These are phyloP conservation scores for Aporrectodea caliginosa DNA, from an alignment of 1,140 invertebrate genomes.

Conservation along the genomic window DNA sequence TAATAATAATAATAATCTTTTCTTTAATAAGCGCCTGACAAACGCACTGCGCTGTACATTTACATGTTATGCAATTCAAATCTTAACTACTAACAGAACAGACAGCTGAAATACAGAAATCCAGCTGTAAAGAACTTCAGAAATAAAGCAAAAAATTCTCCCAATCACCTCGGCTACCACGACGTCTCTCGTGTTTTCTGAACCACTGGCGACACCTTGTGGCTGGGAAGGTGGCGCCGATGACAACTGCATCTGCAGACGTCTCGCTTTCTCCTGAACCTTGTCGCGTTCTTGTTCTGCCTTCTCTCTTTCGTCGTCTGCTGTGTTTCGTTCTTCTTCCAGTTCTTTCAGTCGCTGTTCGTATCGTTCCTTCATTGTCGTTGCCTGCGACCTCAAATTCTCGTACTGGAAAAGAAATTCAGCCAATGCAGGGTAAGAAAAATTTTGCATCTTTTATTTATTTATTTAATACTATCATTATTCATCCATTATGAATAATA, in stretches of 20 bases:
- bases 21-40: too few relatives aligned
- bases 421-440: constrained; percentile 2
- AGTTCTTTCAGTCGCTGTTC: constrained; percentile 48
- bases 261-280: constrained; percentile 31
- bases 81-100: too few relatives aligned
- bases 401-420: constrained; percentile 44
- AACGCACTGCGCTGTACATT: too few relatives aligned
- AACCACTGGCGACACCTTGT: constrained; percentile 12
- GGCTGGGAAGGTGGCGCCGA: constrained; percentile 5
- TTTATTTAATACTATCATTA: too few relatives aligned
- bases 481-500: background rate
- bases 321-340: constrained; percentile 38
- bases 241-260: constrained; percentile 29
- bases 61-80: too few relatives aligned
- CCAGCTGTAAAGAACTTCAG: too few relatives aligned
- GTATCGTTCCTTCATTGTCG: constrained; percentile 49
- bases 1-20: too few relatives aligned
- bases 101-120: too few relatives aligned
- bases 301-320: background rate
- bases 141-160: too few relatives aligned
- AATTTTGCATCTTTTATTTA: too few relatives aligned
- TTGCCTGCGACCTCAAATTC: constrained; percentile 43
- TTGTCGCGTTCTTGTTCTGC: constrained; percentile 29
- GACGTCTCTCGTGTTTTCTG: constrained; percentile 30
- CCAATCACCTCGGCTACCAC: constrained; percentile 36